phyloP scores from a whole-genome alignment of 2,888 invertebrate genomes.

The Spisula subtruncata region DNA sequence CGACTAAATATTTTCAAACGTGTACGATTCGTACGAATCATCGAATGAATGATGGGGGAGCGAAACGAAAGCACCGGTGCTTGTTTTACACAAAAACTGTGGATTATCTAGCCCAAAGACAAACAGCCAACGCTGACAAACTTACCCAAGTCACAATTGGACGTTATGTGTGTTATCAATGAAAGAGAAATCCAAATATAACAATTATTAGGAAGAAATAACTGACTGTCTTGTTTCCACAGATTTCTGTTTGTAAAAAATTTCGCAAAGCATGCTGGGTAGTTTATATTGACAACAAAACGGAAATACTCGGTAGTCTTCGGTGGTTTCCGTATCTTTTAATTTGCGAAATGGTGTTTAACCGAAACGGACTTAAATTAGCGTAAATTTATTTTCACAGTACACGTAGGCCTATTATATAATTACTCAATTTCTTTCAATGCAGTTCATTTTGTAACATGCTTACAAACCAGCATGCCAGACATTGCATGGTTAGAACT shows the following conservation, averaged over 20 bases:
- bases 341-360: background rate
- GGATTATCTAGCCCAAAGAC: background rate
- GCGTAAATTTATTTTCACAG: background rate
- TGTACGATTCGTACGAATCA: no score
- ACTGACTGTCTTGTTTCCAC: background rate
- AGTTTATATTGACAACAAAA: constrained; percentile 71
- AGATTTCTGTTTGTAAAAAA: constrained; percentile 53
- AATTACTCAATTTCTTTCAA: no score
- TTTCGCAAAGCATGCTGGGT: constrained; percentile 76
- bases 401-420: no score
- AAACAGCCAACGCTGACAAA: background rate
- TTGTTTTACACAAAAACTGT: background rate
- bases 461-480: no score
- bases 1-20: no score
- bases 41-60: background rate
- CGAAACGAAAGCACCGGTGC: constrained; percentile 10
- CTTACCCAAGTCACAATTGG: background rate
- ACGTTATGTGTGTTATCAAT: background rate
- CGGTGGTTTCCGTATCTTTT: background rate
- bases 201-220: background rate
- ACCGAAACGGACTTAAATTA: background rate
- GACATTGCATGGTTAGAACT: no score
- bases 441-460: no score
- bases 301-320: constrained; percentile 12
- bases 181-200: background rate